Evolutionary conservation across 1,140 invertebrate genomes (phyloP), one percentile per base, ranked within the genome.

Genomic region (Orussus abietinus): DNA sequence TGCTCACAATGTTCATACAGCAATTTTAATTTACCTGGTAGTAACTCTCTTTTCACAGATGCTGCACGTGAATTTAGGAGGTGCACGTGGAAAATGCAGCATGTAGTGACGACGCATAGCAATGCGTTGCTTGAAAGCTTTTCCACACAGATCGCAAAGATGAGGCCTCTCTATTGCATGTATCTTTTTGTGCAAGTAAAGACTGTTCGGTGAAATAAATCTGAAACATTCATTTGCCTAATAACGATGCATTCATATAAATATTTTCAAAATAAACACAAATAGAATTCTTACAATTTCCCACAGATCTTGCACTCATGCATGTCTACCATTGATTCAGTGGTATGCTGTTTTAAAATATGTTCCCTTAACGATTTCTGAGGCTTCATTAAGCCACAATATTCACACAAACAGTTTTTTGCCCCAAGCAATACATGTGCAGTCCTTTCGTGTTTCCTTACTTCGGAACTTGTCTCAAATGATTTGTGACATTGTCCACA

Each of bases 51-150:
- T 32, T 6, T 32, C 31, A 13, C 31, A 32, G 7, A 32, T 12
- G 14, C 14, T 32, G 12, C 31, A 32, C 7, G 10, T 32, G 31
- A 32, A 32, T 32, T 32, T 32, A 1, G 31, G 31, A 7, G 31
- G 31, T 10, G 31, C 12, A 9, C 31, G 31, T 1, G 31, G 31
- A 32, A 32, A 32, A 13, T 32, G 31, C 10, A 32, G 31, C 31
- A 32, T 32, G 31, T 32, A 32, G 12, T 32, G 31, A 11, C 31
- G 10, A 10, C 31, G 31, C 31, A 32, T 32, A 14, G 31, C 31
- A 7, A 32, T 32, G 7, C 31, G 10, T 14, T 32, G 31, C 12
- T 32, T 32, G 31, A 32, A 32, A 9, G 31, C 31, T 12, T 32
- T 32, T 6, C 31, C 31, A 14, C 31, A 32, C 10, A 32, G 31